A percentile compares a stretch with the other conserved stretches of the same genome.
Conservation (phyloP, 2,888 invertebrate species). For the Catocala sponsa region DNA sequence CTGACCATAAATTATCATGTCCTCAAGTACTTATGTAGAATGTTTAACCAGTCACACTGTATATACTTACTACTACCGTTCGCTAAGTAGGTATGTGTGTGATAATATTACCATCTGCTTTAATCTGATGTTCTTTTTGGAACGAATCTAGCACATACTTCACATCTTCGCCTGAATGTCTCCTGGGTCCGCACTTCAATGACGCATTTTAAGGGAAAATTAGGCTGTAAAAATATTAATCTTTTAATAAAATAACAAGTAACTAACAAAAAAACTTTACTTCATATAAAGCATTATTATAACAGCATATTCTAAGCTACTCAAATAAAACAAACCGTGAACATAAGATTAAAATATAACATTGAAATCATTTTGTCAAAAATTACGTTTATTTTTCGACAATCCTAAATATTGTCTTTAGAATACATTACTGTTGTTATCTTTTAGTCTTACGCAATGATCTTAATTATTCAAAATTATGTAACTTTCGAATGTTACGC, state of each 20-base stretch:
- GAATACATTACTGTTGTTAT: constrained; percentile 36
- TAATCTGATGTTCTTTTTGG: too few species aligned
- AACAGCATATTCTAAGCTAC: constrained; percentile 66
- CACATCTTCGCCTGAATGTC: too few species aligned
- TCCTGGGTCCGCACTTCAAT: too few species aligned
- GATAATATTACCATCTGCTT: too few species aligned
- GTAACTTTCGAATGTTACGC: constrained; percentile 22
- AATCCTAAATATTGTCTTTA: constrained; percentile 29
- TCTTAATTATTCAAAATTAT: constrained; percentile 38
- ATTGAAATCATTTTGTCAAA: constrained; percentile 41
- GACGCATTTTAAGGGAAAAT: too few species aligned
- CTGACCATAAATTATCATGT: too few species aligned
- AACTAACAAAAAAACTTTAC: constrained; percentile 69
- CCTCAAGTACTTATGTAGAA: too few species aligned
- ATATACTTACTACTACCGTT: too few species aligned
- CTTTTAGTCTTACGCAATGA: constrained; percentile 38
- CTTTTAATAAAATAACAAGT: constrained; percentile 10
- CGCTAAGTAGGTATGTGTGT: too few species aligned
- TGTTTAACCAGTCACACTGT: too few species aligned
- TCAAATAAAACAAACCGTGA: constrained; percentile 53
- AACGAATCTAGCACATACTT: too few species aligned
- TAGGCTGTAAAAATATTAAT: too few species aligned
- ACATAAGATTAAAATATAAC: constrained; percentile 54
- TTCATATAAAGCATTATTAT: constrained; percentile 72
- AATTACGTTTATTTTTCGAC: constrained; percentile 31